These are phyloP conservation scores for Crypturellus tataupa DNA, from an alignment of 2,797 vertebrate species.

Conservation along the genomic window DNA sequence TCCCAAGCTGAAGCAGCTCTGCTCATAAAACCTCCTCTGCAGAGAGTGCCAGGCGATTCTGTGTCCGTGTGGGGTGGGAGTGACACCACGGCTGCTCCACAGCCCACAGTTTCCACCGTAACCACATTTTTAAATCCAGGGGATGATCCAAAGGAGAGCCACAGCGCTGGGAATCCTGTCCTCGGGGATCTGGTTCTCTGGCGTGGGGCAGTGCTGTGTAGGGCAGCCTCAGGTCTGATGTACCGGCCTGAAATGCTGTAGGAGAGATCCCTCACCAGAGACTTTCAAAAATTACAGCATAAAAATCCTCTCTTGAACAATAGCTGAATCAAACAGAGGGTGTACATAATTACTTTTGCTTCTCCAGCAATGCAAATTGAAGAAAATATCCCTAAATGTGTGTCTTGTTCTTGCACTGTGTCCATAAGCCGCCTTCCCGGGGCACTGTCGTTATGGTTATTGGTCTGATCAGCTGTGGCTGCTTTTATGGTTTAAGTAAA, in stretches of 20 bases:
- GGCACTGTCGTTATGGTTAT: not conserved
- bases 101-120: too few relatives aligned
- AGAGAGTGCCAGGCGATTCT: not conserved
- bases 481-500: not conserved
- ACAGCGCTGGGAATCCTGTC: accelerated
- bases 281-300: not conserved
- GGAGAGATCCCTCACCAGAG: not conserved
- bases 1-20: not conserved
- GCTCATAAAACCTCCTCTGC: not conserved
- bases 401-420: not conserved
- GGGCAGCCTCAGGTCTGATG: not conserved
- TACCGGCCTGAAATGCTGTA: not conserved
- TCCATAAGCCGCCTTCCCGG: not conserved
- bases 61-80: not conserved
- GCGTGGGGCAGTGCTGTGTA: not conserved
- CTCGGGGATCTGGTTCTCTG: not conserved
- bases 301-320: not conserved
- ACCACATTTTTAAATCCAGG: not conserved
- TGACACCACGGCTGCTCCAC: not conserved
- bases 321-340: not conserved
- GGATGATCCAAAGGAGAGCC: not conserved
- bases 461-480: not conserved
- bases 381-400: not conserved
- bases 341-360: not conserved
- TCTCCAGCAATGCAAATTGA: not conserved